phyloP scores from a whole-genome alignment of 2,113 vertebrate species.

The Fulica atra region DNA sequence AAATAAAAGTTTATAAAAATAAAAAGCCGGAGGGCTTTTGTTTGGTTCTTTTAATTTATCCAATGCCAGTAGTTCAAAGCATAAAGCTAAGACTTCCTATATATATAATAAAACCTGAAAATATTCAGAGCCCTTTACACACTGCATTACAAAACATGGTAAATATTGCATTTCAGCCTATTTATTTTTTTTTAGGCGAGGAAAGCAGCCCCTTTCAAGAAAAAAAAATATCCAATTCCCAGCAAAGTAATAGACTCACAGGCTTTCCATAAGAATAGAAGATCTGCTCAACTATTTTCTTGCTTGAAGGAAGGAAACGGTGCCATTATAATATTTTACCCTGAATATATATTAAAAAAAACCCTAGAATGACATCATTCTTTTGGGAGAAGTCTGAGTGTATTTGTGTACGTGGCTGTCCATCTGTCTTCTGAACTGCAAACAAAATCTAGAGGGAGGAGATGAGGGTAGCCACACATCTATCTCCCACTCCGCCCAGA shows the following conservation, averaged over 20 bases:
- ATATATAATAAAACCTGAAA: background rate
- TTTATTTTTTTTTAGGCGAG: background rate
- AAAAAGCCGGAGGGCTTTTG: background rate
- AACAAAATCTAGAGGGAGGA: background rate
- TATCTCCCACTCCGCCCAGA: background rate
- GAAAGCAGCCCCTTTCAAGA: background rate
- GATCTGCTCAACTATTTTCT: slow-evolving; percentile 15
- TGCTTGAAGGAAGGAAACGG: slow-evolving; percentile 1
- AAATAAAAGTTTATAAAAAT: background rate
- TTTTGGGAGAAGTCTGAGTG: background rate
- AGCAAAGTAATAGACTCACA: background rate
- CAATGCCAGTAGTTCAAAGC: background rate
- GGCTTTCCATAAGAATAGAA: background rate
- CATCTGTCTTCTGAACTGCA: background rate
- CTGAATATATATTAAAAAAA: background rate
- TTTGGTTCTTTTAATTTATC: background rate
- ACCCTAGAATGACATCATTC: background rate
- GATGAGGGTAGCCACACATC: background rate
- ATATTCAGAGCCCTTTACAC: background rate
- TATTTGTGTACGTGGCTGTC: background rate
- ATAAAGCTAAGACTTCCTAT: background rate
- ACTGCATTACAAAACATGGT: background rate
- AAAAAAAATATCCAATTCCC: background rate
- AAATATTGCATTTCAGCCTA: background rate
- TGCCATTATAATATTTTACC: slow-evolving; percentile 1